A percentile compares a stretch with the other conserved stretches of the same genome.
Conservation (phyloP, 1,140 invertebrate species). For the Ceratina japonica region DNA sequence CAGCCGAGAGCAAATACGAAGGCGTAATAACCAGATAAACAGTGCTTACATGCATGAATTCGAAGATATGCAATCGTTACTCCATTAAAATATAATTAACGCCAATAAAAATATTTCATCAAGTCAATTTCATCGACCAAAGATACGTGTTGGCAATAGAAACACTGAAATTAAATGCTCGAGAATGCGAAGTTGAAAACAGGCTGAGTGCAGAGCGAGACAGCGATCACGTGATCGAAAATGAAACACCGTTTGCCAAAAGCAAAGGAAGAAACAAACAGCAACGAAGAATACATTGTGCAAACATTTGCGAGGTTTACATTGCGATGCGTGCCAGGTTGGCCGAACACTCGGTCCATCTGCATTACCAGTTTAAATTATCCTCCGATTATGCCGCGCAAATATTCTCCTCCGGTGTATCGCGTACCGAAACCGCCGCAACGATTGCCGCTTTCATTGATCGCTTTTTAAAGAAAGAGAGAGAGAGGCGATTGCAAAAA, state of each 20-base stretch:
- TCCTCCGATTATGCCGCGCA: not conserved
- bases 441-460: not conserved
- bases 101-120: too few relatives aligned
- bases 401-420: not conserved
- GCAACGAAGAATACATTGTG: too few relatives aligned
- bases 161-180: too few relatives aligned
- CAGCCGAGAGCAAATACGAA: too few relatives aligned
- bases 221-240: not conserved
- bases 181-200: too few relatives aligned
- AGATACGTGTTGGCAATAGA: too few relatives aligned
- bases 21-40: too few relatives aligned
- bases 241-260: not conserved
- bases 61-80: too few relatives aligned
- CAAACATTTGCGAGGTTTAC: not conserved
- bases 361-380: constrained; percentile 1
- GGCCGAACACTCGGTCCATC: not conserved
- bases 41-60: too few relatives aligned
- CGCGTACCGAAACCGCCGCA: not conserved
- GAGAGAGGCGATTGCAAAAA: constrained; percentile 54
- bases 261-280: not conserved
- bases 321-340: not conserved
- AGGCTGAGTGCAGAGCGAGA: too few relatives aligned
- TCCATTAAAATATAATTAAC: too few relatives aligned
- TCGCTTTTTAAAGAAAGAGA: not conserved
- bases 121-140: too few relatives aligned